Evolutionary conservation across 2,888 invertebrate genomes (phyloP).

Genomic region (Lottia gigantea): DNA sequence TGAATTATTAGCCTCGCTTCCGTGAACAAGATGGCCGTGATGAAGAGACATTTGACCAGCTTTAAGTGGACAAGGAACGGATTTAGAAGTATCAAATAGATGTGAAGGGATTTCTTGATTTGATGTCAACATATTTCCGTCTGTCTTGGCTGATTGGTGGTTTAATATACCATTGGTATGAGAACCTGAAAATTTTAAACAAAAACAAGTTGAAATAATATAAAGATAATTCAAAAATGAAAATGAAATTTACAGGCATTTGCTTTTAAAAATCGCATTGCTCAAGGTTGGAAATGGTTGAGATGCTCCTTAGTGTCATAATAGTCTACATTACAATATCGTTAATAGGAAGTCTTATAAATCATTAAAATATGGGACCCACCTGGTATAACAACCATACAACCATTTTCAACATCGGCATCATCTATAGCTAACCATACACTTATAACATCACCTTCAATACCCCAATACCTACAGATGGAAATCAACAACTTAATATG

Average conservation of each 20-base stretch:
- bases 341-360: too few species aligned
- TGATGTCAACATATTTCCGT: conserved; percentile 44
- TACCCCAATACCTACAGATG: conserved; percentile 19
- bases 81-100: conserved; percentile 37
- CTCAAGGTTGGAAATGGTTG: too few species aligned
- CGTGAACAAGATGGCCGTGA: conserved; percentile 47
- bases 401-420: conserved; percentile 53
- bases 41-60: conserved; percentile 52
- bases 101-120: conserved; percentile 45
- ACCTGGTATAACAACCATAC: conserved; percentile 55
- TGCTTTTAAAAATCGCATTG: too few species aligned
- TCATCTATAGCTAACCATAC: conserved; percentile 56
- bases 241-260: too few species aligned
- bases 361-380: background rate
- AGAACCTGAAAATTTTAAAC: conserved; percentile 32
- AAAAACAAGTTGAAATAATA: too few species aligned
- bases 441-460: conserved; percentile 48
- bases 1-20: conserved; percentile 49
- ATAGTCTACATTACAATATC: too few species aligned
- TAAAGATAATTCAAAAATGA: too few species aligned
- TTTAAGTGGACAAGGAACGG: conserved; percentile 42
- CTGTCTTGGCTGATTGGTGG: conserved; percentile 34
- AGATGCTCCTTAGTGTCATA: too few species aligned
- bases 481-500: too few species aligned
- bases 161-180: conserved; percentile 45